Evolutionary conservation across 2,113 vertebrate genomes (phyloP).

Genomic region (Paradisaea rubra): DNA sequence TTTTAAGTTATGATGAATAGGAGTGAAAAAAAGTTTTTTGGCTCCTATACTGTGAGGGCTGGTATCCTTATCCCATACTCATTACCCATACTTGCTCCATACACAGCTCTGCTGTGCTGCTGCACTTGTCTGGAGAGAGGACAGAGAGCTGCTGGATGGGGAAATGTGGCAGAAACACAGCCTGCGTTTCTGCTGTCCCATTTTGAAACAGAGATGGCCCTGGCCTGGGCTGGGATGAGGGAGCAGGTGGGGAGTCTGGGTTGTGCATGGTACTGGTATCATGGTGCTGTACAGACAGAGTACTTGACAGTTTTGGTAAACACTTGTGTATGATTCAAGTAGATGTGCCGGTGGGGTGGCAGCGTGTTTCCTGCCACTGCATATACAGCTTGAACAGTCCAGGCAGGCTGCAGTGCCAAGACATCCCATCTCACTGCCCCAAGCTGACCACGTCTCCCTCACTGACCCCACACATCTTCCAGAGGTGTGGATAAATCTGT

Average conservation of each 20-base stretch:
- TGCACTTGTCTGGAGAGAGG: background rate
- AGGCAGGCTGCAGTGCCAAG: background rate
- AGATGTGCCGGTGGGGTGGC: background rate
- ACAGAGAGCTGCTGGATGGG: accelerated
- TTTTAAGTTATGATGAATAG: background rate
- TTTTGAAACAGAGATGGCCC: background rate
- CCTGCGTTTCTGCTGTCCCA: background rate
- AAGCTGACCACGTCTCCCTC: background rate
- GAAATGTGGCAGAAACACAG: background rate
- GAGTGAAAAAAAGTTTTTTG: background rate
- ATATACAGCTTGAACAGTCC: background rate
- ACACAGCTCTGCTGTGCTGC: background rate
- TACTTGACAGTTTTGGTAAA: background rate
- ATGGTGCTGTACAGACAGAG: background rate
- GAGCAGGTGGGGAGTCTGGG: background rate
- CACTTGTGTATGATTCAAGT: background rate
- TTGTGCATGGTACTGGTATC: background rate
- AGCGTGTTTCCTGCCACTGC: background rate
- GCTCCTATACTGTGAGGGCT: background rate
- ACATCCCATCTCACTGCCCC: background rate
- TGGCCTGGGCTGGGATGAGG: background rate
- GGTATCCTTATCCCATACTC: background rate
- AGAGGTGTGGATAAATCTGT: background rate
- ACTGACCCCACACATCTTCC: background rate
- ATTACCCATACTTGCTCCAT: accelerated